Conservation (phyloP, 2,888 invertebrate genomes). For the Bugula neritina region DNA sequence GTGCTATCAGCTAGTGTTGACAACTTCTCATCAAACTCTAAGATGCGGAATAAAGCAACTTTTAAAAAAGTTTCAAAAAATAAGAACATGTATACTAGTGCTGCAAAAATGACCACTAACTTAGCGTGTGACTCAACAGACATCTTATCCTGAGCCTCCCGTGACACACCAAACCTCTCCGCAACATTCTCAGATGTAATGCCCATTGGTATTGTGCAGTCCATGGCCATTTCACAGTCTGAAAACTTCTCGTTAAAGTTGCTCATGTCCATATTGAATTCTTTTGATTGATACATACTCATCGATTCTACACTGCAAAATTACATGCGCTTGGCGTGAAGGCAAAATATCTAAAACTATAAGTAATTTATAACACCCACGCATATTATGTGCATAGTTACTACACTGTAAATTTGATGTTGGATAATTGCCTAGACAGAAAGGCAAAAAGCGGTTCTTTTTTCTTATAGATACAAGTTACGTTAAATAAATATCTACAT, state of each 20-base stretch:
- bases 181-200: slow-evolving; percentile 53
- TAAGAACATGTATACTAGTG: too few relatives aligned
- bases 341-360: not conserved
- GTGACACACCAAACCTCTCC: slow-evolving; percentile 40
- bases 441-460: too few relatives aligned
- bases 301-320: slow-evolving; percentile 45
- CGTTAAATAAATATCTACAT: too few relatives aligned
- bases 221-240: slow-evolving; percentile 38
- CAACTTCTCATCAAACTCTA: too few relatives aligned
- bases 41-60: too few relatives aligned
- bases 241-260: slow-evolving; percentile 39
- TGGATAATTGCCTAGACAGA: too few relatives aligned
- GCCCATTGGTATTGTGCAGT: slow-evolving; percentile 48
- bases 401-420: too few relatives aligned
- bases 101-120: slow-evolving; percentile 37
- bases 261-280: not conserved
- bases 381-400: too few relatives aligned
- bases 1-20: too few relatives aligned
- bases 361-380: too few relatives aligned
- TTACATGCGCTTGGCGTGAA: not conserved
- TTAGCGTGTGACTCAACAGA: slow-evolving; percentile 43
- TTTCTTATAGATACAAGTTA: too few relatives aligned
- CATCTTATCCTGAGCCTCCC: slow-evolving; percentile 45
- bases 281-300: slow-evolving; percentile 34
- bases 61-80: too few relatives aligned